phyloP scores from a whole-genome alignment of 2,113 vertebrate genomes.

The Apodemus sylvaticus region DNA sequence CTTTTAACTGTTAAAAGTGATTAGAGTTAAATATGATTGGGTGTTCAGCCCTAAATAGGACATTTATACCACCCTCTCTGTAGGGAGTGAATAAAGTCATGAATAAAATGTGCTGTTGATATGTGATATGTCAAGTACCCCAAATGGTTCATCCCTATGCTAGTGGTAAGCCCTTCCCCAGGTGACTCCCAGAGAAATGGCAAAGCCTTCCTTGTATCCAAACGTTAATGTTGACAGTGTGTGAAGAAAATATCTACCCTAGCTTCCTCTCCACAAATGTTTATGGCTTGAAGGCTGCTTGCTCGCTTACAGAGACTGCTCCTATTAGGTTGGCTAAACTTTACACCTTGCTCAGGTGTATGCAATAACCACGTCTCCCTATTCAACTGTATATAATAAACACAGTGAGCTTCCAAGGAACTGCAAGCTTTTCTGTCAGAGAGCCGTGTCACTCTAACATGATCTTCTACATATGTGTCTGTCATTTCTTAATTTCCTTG shows the following conservation, averaged over 20 bases:
- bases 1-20: background rate
- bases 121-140: background rate
- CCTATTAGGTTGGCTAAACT: background rate
- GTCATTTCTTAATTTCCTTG: background rate
- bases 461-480: background rate
- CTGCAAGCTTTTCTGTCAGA: background rate
- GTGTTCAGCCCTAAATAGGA: background rate
- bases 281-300: background rate
- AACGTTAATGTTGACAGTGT: background rate
- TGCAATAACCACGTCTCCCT: background rate
- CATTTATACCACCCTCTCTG: background rate
- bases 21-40: background rate
- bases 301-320: background rate
- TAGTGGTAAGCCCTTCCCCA: background rate
- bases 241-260: background rate
- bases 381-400: background rate
- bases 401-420: background rate
- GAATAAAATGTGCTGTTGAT: background rate
- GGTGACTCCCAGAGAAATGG: background rate
- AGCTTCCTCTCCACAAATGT: background rate
- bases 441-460: background rate
- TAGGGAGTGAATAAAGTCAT: background rate
- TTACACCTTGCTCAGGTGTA: background rate
- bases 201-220: background rate
- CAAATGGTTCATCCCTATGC: background rate